phyloP scores from a whole-genome alignment of 2,888 invertebrate genomes.

The Lasioglossum oenotherae region DNA sequence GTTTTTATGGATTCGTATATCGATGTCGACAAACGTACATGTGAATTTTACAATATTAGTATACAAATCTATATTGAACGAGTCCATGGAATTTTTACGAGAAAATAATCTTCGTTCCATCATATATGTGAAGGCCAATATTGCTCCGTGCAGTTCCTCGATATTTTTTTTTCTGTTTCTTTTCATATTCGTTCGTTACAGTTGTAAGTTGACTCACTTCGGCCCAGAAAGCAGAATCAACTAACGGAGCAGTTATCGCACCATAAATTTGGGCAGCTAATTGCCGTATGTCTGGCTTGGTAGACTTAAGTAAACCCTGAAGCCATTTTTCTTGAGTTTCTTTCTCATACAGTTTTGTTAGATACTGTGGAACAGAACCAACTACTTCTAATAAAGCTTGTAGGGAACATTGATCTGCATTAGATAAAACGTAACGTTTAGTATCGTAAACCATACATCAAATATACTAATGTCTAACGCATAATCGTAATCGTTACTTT shows the following conservation, averaged over 20 bases:
- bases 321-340: conserved; percentile 87
- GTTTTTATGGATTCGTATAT: neutral
- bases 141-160: conserved; percentile 92
- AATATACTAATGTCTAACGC: neutral
- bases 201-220: conserved; percentile 86
- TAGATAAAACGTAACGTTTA: conserved; percentile 37
- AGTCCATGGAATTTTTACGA: conserved; percentile 82
- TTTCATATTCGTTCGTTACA: conserved; percentile 77
- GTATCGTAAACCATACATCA: neutral
- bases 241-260: conserved; percentile 88
- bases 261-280: conserved; percentile 91
- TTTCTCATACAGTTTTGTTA: conserved; percentile 88
- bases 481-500: conserved; percentile 31
- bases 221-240: conserved; percentile 86
- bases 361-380: conserved; percentile 91
- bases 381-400: conserved; percentile 93
- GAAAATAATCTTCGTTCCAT: conserved; percentile 88
- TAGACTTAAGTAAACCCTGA: conserved; percentile 88
- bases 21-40: conserved; percentile 84
- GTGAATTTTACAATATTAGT: conserved; percentile 86
- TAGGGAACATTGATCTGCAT: conserved; percentile 87
- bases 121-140: conserved; percentile 89
- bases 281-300: conserved; percentile 91
- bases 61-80: conserved; percentile 87
- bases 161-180: conserved; percentile 86